These are phyloP conservation scores for Lota lota DNA, from an alignment of 2,113 vertebrate species.

Conservation along the genomic window DNA sequence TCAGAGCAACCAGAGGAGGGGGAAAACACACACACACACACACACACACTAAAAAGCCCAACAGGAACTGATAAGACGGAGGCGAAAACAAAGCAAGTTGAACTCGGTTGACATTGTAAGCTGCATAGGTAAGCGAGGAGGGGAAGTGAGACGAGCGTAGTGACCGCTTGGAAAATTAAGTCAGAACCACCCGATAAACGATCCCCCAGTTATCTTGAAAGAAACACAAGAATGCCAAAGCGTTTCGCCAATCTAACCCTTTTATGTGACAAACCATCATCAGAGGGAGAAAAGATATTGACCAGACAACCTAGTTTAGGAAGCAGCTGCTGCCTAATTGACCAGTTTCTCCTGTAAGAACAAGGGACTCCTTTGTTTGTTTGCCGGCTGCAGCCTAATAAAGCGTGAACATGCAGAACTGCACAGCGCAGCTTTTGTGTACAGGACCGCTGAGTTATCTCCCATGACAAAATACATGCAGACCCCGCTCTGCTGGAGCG, in stretches of 20 bases:
- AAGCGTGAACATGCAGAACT: conserved; percentile 50
- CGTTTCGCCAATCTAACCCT: background rate
- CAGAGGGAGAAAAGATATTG: background rate
- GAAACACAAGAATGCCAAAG: background rate
- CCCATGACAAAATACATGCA: conserved; percentile 54
- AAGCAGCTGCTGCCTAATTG: conserved; percentile 28
- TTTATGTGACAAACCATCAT: background rate
- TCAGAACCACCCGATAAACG: conserved; percentile 32
- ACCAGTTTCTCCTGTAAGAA: conserved; percentile 23
- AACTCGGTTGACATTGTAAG: conserved; percentile 28
- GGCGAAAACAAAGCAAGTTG: conserved; percentile 56
- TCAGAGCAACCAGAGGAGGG: conserved; percentile 49
- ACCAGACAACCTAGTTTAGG: conserved; percentile 35
- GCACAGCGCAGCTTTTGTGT: conserved; percentile 66
- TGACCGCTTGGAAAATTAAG: conserved; percentile 12
- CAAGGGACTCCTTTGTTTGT: conserved; percentile 40
- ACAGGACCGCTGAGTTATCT: conserved; percentile 58
- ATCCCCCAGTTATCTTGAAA: background rate
- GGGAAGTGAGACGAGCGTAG: conserved; percentile 34
- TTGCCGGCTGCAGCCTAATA: conserved; percentile 43
- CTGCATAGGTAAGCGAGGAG: conserved; percentile 25
- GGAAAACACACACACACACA: conserved; percentile 21
- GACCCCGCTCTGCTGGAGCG: conserved; percentile 31
- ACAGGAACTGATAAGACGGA: conserved; percentile 66
- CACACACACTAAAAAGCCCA: conserved; percentile 8